phyloP scores from a whole-genome alignment of 2,797 vertebrate genomes.

The Anguilla megastoma region DNA sequence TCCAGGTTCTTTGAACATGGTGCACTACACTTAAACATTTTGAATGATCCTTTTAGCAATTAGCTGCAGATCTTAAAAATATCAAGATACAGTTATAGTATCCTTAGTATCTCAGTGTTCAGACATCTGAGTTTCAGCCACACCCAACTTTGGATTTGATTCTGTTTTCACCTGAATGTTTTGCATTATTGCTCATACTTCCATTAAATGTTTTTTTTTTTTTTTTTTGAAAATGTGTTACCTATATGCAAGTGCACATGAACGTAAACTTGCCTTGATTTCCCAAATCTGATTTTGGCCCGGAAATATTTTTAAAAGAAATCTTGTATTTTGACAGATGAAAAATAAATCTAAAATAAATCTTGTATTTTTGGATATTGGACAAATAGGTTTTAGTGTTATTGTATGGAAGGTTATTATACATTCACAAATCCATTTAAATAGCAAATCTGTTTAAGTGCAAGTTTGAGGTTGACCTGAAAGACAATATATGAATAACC shows the following conservation, averaged over 20 bases:
- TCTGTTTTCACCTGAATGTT: not conserved
- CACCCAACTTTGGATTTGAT: not conserved
- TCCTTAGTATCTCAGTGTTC: not conserved
- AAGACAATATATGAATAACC: not conserved
- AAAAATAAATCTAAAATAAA: not conserved
- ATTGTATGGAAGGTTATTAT: too few relatives aligned
- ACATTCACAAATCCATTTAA: not conserved
- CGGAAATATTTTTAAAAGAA: not conserved
- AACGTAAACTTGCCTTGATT: not conserved
- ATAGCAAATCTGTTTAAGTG: not conserved
- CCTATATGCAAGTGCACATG: not conserved
- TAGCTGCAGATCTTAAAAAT: not conserved
- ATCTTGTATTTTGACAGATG: not conserved
- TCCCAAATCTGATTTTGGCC: not conserved
- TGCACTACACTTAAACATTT: not conserved
- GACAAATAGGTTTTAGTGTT: too few relatives aligned
- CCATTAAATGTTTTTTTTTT: not conserved
- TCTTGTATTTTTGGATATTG: not conserved
- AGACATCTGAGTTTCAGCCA: not conserved
- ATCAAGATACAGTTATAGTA: too few relatives aligned
- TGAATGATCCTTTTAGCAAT: not conserved
- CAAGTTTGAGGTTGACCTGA: not conserved
- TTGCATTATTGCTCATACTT: not conserved
- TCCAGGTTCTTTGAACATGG: not conserved
- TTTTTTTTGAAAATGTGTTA: not conserved